Evolutionary conservation across 2,888 invertebrate species (phyloP), one percentile per base, ranked within the genome.

Genomic region (Leucozona laternaria): DNA sequence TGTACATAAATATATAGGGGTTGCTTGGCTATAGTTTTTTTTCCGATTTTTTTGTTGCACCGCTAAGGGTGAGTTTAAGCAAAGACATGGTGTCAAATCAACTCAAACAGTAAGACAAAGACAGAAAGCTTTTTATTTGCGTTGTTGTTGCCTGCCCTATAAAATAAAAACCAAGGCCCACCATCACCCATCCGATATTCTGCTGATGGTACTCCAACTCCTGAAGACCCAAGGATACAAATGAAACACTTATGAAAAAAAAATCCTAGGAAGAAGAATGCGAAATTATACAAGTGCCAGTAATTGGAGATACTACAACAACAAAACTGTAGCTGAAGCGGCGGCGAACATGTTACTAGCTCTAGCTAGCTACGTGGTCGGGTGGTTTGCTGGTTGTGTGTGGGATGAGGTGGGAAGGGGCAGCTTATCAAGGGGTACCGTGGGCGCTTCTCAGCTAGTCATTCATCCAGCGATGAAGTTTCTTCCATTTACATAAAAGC

Each of bases 231-330:
- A 82, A 82, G 86, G 82, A 86, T 86, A 86, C 86, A 86, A 86
- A 86, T 86, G 86, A 86, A 86, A 82, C 86, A 86, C 81, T 86
- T 86, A 86, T 79, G 73, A 71, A 79, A 79, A 78, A 78, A 79
- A 79, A 78, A 45, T 72, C 53, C 53, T 68, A 22, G 64, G 79
- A 87, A 83, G 79, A 83, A 87, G 82, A 83, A 82, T 83, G 83
- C 79, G 83, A 87, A 87, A 87, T 87, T 87, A 87, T 87, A 87
- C 87, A 87, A 87, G 87, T 87, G 87, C 87, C 83, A 87, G 87
- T 87, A 87, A 87, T 87, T 87, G 87, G 87, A 87, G 87, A 87
- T 87, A 87, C 82, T 87, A 87, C 87, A 82, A 86, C 81, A 80
- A 83, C 87, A 75, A 73, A 50, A 73, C 78, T 62, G 60, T 20